Base-by-base conservation (phyloP, 2,113 vertebrate species). In the Periophthalmus modestus region DNA sequence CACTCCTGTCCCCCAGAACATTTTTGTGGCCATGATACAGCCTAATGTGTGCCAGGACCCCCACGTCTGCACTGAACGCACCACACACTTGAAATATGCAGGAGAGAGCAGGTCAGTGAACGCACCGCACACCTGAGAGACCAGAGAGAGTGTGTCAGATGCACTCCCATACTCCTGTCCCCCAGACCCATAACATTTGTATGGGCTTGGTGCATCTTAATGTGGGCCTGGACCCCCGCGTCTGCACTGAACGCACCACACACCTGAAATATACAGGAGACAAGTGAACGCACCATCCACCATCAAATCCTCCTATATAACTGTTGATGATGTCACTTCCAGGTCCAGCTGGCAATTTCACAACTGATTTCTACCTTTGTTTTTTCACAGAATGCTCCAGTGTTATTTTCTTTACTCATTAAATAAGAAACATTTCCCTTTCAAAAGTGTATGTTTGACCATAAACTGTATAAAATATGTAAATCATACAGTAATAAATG, bases 1-100 rank as follows among this genome's bases (percentile, higher is more conserved):
- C 3, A 1, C 28, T 28, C 28, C 28, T 28, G 89, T 99, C 97
- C 0, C 97, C 96, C 73, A 98, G 85, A 21, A 98, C 33, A 0
- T 99, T 99, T 65, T 97, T 99, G 83, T 99, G 95, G 65, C 93
- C 95, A 0, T 99, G 97, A 80, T 98, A 97, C 71, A 97, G 78
- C 89, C 96, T 97, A 18, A 98, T 93, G 0, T 99, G 97, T 13
- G 93, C 95, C 0, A 93, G 90, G 15, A 89, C 90, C 0, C 90
- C 95, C 0, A 88, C 92, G 6, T 90, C 92, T 0, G 93, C 93
- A 0, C 96, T 94, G 92, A 99, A 96, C 0, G 94, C 92, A 0
- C 96, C 94, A 21, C 97, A 98, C 21, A 98, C 88, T 97, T 99
- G 85, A 21, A 24, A 75, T 47, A 47, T 1, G 68, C 48, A 52